Evolutionary conservation across 2,888 invertebrate species (phyloP), one percentile per base, ranked within the genome.

Genomic region (Strigamia transsilvanica): DNA sequence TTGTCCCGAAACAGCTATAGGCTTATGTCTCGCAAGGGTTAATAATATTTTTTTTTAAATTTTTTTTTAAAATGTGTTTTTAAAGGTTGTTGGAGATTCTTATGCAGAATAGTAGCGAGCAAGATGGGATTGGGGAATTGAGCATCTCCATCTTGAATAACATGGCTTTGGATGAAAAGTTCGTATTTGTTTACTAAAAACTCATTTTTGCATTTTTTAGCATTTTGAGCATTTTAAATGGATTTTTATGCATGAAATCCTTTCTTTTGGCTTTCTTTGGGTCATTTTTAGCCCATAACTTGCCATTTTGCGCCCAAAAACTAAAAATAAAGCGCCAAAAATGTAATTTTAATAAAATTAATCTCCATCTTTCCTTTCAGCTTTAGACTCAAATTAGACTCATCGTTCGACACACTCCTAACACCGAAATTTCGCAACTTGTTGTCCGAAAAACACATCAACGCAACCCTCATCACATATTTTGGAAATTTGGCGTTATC

Each of bases 81-180:
- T 13, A 13, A 2, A 78, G 32, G 78, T 38, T 78, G 32, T 32
- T 78, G 78, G 32, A 27, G 27, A 78, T n/a, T 2, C 12, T 27
- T 12, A 78, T 78, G 18, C 9, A 61, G 3, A 61, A 61, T 21
- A 61, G 21, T 10, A 61, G 18, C 9, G 2, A 46, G 3, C 12
- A 4, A 46, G 2, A 2, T 34, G 51, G 51, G 6, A n/a, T 21
- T 21, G 23, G 61, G 18, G 2, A 23, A 9, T 5, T 61, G 61
- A 34, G 78, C 23, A 18, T 15, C 32, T 23, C 78, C 2, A 78
- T 78, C 10, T n/a, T 78, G 15, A 78, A 78, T 18, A 78, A 78
- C 78, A 7, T 78, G 18, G 78, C 78, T 2, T 4, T 78, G 32
- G 32, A 78, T 32, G 78, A 78, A 78, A 78, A 78, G 78, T 78